Evolutionary conservation across 2,888 invertebrate genomes (phyloP).

Genomic region (Ommatoiulus sabulosus): DNA sequence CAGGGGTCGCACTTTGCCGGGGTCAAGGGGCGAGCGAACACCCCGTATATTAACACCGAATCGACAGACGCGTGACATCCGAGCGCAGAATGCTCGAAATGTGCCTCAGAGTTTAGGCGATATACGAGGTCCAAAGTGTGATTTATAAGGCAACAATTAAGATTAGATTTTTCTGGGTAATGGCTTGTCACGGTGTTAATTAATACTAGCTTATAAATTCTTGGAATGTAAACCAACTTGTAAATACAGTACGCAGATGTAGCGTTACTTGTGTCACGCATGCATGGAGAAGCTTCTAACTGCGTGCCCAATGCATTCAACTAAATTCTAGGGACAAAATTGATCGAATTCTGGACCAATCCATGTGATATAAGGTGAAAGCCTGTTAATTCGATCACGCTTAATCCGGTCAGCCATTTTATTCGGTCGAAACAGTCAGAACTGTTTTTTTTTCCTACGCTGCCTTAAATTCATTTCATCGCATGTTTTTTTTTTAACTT

Average conservation of each 20-base stretch:
- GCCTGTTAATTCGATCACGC: too few species aligned
- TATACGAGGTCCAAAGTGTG: constrained; percentile 3
- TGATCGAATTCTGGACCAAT: too few species aligned
- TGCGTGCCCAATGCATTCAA: neutral
- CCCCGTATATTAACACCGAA: constrained; percentile 13
- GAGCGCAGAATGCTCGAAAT: neutral
- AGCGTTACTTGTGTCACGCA: too few species aligned
- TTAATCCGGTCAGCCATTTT: too few species aligned
- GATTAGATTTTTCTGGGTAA: neutral
- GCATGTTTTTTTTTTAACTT: too few species aligned
- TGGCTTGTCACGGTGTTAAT: neutral
- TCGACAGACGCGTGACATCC: neutral
- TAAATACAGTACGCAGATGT: too few species aligned
- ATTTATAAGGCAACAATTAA: constrained; percentile 16
- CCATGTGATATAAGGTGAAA: too few species aligned
- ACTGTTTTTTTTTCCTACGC: too few species aligned
- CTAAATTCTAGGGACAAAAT: neutral
- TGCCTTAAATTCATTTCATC: too few species aligned
- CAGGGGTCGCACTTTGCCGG: neutral
- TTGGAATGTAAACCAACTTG: neutral
- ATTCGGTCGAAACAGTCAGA: too few species aligned
- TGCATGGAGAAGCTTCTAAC: neutral
- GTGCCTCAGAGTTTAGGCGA: neutral
- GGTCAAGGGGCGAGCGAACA: constrained; percentile 29
- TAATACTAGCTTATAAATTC: neutral